These are phyloP conservation scores for Rhabdomys pumilio DNA, from an alignment of 2,797 vertebrate species.

Conservation along the genomic window DNA sequence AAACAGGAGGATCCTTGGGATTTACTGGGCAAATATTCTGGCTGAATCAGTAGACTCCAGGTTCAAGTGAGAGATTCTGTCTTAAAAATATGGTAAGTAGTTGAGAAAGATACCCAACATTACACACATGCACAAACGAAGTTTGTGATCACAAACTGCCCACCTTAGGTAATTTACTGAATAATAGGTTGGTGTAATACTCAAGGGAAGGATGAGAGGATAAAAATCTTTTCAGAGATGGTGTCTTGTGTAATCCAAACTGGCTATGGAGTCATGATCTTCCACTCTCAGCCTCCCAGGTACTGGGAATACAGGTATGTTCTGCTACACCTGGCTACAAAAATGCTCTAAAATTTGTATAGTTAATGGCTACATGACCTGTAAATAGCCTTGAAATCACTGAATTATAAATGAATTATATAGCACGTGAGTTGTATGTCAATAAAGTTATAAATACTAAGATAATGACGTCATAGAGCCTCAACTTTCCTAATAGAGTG, in stretches of 20 bases:
- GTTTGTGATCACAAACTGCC: neutral
- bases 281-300: neutral
- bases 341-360: neutral
- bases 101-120: neutral
- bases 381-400: constrained; percentile 45
- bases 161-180: neutral
- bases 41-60: neutral
- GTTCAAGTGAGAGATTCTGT: neutral
- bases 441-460: constrained; percentile 61
- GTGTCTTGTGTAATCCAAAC: neutral
- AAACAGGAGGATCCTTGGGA: neutral
- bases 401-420: constrained; percentile 41
- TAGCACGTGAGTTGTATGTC: constrained; percentile 46
- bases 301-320: neutral
- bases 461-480: neutral
- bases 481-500: neutral
- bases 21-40: neutral
- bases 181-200: neutral
- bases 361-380: neutral
- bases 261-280: neutral
- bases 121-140: neutral
- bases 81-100: neutral
- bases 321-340: neutral
- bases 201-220: neutral
- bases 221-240: neutral